Evolutionary conservation across 1,140 invertebrate genomes (phyloP).

Genomic region (Bombus confusus): DNA sequence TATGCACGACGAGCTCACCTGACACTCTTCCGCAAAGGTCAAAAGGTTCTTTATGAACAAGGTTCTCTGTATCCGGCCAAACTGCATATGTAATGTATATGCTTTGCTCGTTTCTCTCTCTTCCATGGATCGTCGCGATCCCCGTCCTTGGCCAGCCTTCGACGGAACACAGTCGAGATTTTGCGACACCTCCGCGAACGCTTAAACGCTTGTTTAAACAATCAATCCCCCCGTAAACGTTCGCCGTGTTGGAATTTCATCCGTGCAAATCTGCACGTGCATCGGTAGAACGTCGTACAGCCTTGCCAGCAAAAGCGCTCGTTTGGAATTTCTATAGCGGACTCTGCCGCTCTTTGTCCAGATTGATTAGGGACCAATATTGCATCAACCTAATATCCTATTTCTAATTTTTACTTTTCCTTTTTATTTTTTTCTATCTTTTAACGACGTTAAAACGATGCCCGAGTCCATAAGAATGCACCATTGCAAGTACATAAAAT

Average conservation of each 20-base stretch:
- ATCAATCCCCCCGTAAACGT: slow-evolving; percentile 3
- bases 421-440: no score
- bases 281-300: not conserved
- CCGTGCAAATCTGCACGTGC: not conserved
- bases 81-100: not conserved
- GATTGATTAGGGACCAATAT: not conserved
- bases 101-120: not conserved
- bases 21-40: slow-evolving; percentile 31
- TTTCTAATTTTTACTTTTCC: no score
- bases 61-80: not conserved
- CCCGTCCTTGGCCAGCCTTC: slow-evolving; percentile 16
- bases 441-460: no score
- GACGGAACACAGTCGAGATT: not conserved
- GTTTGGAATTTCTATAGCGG: slow-evolving; percentile 5
- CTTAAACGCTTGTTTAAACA: slow-evolving; percentile 30
- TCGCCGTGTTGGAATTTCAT: slow-evolving; percentile 12
- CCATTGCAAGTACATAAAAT: no score
- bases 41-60: slow-evolving; percentile 3
- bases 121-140: not conserved
- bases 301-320: not conserved
- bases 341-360: not conserved
- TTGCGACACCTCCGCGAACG: slow-evolving; percentile 24
- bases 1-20: not conserved
- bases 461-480: no score
- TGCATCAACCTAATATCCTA: no score